Evolutionary conservation across 2,113 vertebrate species (phyloP), one percentile per base, ranked within the genome.

Genomic region (Phoxinus phoxinus): DNA sequence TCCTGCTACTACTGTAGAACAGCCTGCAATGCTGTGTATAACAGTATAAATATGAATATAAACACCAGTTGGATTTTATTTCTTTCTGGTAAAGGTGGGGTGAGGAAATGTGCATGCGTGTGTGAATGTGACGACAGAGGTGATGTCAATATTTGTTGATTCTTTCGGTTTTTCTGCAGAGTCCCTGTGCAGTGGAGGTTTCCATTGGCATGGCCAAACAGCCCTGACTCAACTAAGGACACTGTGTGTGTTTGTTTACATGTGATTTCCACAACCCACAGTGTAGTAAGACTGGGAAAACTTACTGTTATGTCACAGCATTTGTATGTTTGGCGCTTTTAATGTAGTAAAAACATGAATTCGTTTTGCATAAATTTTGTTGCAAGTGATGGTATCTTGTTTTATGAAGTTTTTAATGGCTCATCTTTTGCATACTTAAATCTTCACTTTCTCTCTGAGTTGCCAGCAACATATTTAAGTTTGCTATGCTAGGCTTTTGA

Each of bases 61-160:
- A 10, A n/a, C 41, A 69, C 41, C 19, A 53, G 6, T 17, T 41
- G 6, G 67, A 83, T 41, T 25, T 72, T 37, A 56, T 72, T 58
- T 71, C 67, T 72, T 58, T 71, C 67, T 72, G 46, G 81, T 83
- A 72, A n/a, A 56, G 67, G 15, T 58, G 21, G 17, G 30, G 46
- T 6, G 4, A 72, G 81, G 48, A 72, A 83, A 83, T 72, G 48
- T 58, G 30, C n/a, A 37, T n/a, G 48, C 25, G 46, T 82, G 63
- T 82, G 63, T 72, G 32, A 53, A 58, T 72, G 48, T 53, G 32
- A 27, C 23, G 30, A 72, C 77, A 27, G 32, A 44, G 12, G 58
- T 65, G 65, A n/a, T 87, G 83, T 81, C 76, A 53, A 72, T 81
- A 46, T 86, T 73, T 89, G 80, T 87, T 56, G 59, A 7, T 85